Evolutionary conservation across 2,888 invertebrate genomes (phyloP), one percentile per base, ranked within the genome.

Genomic region (Spodoptera littoralis): DNA sequence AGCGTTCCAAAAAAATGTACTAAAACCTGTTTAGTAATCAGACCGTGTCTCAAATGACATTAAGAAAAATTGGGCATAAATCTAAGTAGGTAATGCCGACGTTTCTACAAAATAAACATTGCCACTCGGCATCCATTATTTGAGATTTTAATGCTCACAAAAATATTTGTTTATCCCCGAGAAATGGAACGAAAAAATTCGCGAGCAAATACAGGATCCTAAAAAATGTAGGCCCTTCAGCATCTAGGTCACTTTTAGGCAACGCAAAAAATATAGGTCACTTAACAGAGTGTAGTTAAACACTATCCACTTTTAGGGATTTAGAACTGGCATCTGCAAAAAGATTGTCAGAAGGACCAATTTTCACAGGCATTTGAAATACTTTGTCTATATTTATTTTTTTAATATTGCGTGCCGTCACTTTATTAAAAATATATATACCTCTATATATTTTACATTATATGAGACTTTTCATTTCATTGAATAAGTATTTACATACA

Each of bases 191-290:
- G 27, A 13, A 49, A 56, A 66, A 60, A 48, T 46, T 49, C 52
- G 46, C 18, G 41, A 48, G 42, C 4, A 53, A 66, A 72, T 30
- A 65, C 27, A 45, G 18, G 43, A 27, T 42, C 54, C 41, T 27
- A 4, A 53, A 60, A 69, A 65, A 66, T 46, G 13, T 57, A 42
- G 46, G 13, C 41, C 12, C 22, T 11, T 8, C 45, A 47, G 61
- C 60, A 66, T 56, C 42, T 56, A 46, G 66, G 56, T 61, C 53
- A 47, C 41, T 43, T 55, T 42, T 59, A 45, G 9, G 56, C 11
- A 60, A 53, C 46, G 30, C 11, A 43, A 51, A 65, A 70, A 54
- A 72, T 54, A 3, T 67, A 36, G 73, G 72, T 66, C 56, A 50
- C 61, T 18, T 44, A 53, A 53, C 53, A 13, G 52, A 47, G 56